Percentiles rank a stretch among this genome's conserved stretches.
These are phyloP conservation scores for Lasioglossum albipes DNA, from an alignment of 1,140 invertebrate genomes.

Conservation along the genomic window DNA sequence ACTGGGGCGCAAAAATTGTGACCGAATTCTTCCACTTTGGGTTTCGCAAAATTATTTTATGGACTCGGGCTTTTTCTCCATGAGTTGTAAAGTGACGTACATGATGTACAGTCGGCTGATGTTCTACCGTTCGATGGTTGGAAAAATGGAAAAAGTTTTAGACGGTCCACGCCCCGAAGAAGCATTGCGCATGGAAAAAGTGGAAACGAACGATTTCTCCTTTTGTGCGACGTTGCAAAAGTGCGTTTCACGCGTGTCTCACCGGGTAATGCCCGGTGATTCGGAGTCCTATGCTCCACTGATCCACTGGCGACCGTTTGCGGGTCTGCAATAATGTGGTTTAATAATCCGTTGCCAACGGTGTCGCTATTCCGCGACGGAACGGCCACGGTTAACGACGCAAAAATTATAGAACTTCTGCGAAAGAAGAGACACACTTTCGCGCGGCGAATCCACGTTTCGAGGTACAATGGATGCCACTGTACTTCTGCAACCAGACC, in stretches of 20 bases:
- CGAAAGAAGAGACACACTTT: conserved; percentile 21
- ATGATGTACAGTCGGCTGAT: too few relatives aligned
- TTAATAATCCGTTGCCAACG: conserved; percentile 20
- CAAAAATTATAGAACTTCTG: neutral
- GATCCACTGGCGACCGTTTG: conserved; percentile 35
- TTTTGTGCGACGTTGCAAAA: neutral
- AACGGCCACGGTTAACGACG: neutral
- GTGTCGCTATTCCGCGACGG: conserved; percentile 3
- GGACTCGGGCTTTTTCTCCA: too few relatives aligned
- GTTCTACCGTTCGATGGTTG: too few relatives aligned
- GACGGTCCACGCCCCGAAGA: neutral
- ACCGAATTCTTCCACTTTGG: neutral
- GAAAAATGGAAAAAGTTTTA: neutral
- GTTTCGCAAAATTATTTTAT: too few relatives aligned
- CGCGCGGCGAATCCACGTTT: neutral
- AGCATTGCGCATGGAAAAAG: neutral
- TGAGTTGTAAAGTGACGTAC: too few relatives aligned
- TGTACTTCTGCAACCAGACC: neutral
- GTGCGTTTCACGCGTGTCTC: neutral
- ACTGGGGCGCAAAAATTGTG: too few relatives aligned
- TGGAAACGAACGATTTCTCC: neutral
- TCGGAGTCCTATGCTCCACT: conserved; percentile 36
- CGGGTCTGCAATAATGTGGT: conserved; percentile 8
- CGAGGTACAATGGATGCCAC: neutral
- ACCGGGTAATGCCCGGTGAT: neutral